Conservation (phyloP, 2,888 invertebrate genomes). For the Bibio marci region DNA sequence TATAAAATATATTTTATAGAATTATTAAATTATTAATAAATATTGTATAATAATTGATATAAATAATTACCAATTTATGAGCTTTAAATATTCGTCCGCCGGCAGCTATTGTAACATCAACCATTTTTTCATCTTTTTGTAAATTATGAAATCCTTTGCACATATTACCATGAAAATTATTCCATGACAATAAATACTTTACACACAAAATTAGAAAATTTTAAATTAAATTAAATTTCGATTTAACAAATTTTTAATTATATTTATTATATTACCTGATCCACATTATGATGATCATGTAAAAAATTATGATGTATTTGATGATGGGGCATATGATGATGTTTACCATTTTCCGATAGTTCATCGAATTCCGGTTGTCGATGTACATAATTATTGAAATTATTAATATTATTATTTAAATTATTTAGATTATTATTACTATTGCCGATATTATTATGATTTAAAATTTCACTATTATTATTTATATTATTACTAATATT, state of each 20-base stretch:
- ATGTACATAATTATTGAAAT: neutral
- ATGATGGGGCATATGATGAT: conserved; percentile 7
- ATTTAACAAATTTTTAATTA: no score
- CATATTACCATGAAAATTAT: conserved; percentile 57
- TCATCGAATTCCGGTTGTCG: conserved; percentile 1
- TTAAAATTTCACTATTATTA: conserved; percentile 4
- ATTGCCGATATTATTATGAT: neutral
- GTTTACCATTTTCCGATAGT: neutral
- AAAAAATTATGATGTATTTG: conserved; percentile 16
- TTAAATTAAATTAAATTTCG: neutral
- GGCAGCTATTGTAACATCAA: conserved; percentile 53
- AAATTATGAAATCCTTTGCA: conserved; percentile 53
- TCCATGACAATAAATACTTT: conserved; percentile 52
- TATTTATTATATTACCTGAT: conserved; percentile 15
- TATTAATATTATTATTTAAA: conserved; percentile 5
- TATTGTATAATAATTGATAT: no score
- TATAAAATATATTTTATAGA: neutral
- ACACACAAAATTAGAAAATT: neutral
- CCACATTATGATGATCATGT: conserved; percentile 25
- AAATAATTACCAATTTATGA: conserved; percentile 47
- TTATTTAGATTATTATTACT: no score
- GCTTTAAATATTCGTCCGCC: conserved; percentile 53
- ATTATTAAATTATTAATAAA: no score
- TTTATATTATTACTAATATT: conserved; percentile 2
- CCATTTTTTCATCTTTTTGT: conserved; percentile 53